A percentile compares a stretch with the other conserved stretches of the same genome.
Evolutionary conservation across 2,888 invertebrate genomes (phyloP).

Genomic region (Callyntrura guangdongensis): DNA sequence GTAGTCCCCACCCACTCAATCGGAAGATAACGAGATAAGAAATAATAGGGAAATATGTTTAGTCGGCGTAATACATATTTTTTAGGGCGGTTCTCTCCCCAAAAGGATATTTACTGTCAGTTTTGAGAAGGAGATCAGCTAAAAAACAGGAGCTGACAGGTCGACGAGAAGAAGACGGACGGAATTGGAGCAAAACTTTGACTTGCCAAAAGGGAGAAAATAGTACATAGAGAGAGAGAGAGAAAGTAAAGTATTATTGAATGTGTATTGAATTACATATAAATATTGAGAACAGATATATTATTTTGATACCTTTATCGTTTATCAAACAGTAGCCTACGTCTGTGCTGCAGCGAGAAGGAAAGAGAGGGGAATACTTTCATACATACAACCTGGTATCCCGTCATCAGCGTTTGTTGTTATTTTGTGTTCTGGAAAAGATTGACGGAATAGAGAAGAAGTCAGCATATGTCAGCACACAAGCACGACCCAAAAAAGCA

Average conservation of each 20-base stretch:
- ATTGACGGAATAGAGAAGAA: conserved; percentile 29
- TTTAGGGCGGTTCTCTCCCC: conserved; percentile 57
- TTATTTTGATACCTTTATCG: neutral
- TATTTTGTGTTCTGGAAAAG: neutral
- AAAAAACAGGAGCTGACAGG: conserved; percentile 70
- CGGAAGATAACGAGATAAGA: neutral
- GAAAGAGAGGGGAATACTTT: neutral
- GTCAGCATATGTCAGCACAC: neutral
- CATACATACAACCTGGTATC: neutral
- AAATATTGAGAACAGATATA: neutral
- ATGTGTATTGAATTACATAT: neutral
- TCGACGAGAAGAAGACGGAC: conserved; percentile 66
- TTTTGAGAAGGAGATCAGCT: conserved; percentile 72
- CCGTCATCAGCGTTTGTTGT: conserved; percentile 11
- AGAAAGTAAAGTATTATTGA: neutral
- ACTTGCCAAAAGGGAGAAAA: conserved; percentile 1
- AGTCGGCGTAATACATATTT: conserved; percentile 11
- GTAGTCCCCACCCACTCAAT: too few relatives aligned
- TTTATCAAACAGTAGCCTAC: conserved; percentile 49
- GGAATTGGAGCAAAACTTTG: conserved; percentile 68
- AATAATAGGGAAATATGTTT: conserved; percentile 25
- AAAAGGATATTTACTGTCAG: conserved; percentile 77
- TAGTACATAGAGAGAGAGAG: too few relatives aligned
- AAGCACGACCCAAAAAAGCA: conserved; percentile 13
- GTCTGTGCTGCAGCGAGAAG: neutral